A percentile compares a stretch with the other conserved stretches of the same genome.
Conservation (phyloP, 2,797 vertebrate species). For the Pangasius sanitwongsei region DNA sequence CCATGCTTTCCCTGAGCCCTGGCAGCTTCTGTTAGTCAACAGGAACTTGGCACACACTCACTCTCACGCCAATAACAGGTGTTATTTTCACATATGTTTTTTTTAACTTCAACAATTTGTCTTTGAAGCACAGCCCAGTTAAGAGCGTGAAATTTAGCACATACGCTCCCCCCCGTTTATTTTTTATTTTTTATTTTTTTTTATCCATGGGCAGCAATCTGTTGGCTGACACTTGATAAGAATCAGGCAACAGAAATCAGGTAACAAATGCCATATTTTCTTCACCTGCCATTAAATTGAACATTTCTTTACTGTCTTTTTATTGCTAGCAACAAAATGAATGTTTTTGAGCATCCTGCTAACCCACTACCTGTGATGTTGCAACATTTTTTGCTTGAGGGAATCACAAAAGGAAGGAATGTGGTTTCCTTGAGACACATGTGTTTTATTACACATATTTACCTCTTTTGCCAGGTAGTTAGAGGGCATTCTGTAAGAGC, state of each 20-base stretch:
- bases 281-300: constrained; percentile 1
- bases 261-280: constrained; percentile 15
- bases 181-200: constrained; percentile 1
- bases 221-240: constrained; percentile 47
- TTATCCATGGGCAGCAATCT: constrained; percentile 44
- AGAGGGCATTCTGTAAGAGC: constrained; percentile 43
- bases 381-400: constrained; percentile 22
- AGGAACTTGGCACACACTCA: constrained; percentile 55
- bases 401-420: constrained; percentile 45
- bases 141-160: constrained; percentile 58
- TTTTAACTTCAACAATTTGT: constrained; percentile 54
- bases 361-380: not conserved
- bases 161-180: constrained; percentile 13
- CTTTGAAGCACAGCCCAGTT: constrained; percentile 50
- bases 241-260: constrained; percentile 30
- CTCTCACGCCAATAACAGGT: constrained; percentile 61
- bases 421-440: constrained; percentile 39
- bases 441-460: constrained; percentile 47
- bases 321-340: not conserved
- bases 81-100: constrained; percentile 61
- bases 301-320: constrained; percentile 6
- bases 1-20: constrained; percentile 48
- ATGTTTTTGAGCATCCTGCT: not conserved
- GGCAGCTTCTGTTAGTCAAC: constrained; percentile 57
- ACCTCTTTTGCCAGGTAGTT: constrained; percentile 42